Base-by-base conservation (phyloP, 2,113 vertebrate species). In the Lagopus leucura region DNA sequence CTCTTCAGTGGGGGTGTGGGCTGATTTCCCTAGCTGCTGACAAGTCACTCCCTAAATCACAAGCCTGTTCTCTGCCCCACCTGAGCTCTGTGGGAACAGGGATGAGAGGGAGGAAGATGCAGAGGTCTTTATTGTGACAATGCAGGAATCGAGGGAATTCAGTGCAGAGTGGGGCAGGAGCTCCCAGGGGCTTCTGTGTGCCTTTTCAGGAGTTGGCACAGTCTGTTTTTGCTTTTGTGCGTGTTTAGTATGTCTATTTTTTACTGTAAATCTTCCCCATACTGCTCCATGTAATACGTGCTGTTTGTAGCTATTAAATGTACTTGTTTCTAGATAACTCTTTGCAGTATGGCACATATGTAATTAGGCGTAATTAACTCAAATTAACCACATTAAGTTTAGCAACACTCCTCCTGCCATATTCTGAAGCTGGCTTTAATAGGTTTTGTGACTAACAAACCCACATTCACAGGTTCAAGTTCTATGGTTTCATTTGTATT, bases 301-400 rank as follows among this genome's bases (percentile, higher is more conserved):
- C 70, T 92, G 88, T 95, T 95, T 90, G 86, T 83, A 90, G 88
- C 72, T 97, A 91, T 90, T 94, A 95, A 92, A 89, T 43, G 48
- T 58, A 78, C 83, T 92, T 95, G 86, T 95, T 96, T 94, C 88
- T 71, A 94, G 93, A 90, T 89, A 96, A 86, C 60, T 79, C 69
- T 92, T 32, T 95, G 87, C 91, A 96, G 96, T 94, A 91, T 96
- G 95, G 96, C 78, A 94, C 69, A 94, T 90, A 79, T 57, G 61
- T 95, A 93, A 96, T 96, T 94, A 95, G 81, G 57, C 73, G 70
- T 95, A 92, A 97, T 95, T 96, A 96, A 73, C 83, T 96, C 82
- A 42, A 92, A 91, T 96, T 95, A 96, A 86, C 64, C 63, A 74
- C 80, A 93, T 92, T 95, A 96, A 78, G 58, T 90, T 92, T 92